These are phyloP conservation scores for Myotis vivesi DNA, from an alignment of 2,797 vertebrate species.

Conservation along the genomic window DNA sequence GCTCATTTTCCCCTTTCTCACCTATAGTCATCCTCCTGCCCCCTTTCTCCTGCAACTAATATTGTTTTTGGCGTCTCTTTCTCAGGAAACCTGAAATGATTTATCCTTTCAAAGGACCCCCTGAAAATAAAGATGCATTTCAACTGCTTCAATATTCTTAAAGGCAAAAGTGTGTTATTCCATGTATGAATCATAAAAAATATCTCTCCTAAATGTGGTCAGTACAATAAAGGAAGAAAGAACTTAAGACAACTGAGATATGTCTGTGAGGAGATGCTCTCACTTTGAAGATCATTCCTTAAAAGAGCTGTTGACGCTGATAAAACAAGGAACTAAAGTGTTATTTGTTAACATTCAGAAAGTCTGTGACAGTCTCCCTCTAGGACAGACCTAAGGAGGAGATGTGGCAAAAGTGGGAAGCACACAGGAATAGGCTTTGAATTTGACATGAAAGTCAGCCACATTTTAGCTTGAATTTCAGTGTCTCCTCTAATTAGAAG, in stretches of 20 bases:
- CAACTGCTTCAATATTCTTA: neutral
- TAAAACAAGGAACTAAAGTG: neutral
- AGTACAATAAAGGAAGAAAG: neutral
- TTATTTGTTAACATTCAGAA: neutral
- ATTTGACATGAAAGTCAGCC: neutral
- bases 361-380: neutral
- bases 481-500: neutral
- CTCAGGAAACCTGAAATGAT: neutral
- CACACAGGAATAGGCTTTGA: neutral
- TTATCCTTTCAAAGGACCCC: neutral
- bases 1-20: neutral
- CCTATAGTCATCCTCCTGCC: neutral
- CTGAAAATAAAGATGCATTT: conserved; percentile 13
- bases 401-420: neutral
- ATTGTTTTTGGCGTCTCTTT: neutral
- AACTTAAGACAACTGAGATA: neutral
- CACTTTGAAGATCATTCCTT: neutral
- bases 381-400: neutral
- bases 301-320: neutral
- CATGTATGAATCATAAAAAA: neutral
- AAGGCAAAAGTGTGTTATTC: conserved; percentile 6
- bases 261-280: neutral
- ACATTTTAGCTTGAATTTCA: neutral
- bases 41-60: neutral
- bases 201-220: neutral